phyloP scores from a whole-genome alignment of 2,113 vertebrate species.

The Labeo catla region DNA sequence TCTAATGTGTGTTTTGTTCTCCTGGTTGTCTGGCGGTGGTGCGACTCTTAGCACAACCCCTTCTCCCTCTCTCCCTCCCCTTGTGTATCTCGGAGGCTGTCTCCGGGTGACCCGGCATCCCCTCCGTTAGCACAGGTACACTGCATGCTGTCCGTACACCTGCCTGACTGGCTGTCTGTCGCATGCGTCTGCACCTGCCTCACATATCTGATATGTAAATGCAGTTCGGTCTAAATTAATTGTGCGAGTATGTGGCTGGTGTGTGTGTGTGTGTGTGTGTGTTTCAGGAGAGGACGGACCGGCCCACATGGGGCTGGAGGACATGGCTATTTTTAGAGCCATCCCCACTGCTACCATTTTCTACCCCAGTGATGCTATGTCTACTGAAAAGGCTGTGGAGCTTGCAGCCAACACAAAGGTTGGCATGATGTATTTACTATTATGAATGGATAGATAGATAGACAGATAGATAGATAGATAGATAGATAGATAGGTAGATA shows the following conservation, averaged over 20 bases:
- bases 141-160: constrained; percentile 68
- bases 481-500: too few species aligned
- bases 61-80: constrained; percentile 69
- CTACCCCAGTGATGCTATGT: constrained; percentile 90
- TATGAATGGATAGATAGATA: not conserved
- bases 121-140: constrained; percentile 76
- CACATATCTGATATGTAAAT: not conserved
- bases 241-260: constrained; percentile 7
- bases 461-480: too few species aligned
- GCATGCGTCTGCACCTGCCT: not conserved
- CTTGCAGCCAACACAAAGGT: constrained; percentile 92
- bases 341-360: constrained; percentile 89
- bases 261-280: constrained; percentile 35
- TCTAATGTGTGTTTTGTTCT: constrained; percentile 70
- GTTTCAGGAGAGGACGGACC: constrained; percentile 90
- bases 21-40: constrained; percentile 55
- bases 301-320: constrained; percentile 93
- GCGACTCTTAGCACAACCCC: constrained; percentile 61
- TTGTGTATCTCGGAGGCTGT: constrained; percentile 71
- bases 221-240: not conserved
- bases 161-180: constrained; percentile 25
- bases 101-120: constrained; percentile 68
- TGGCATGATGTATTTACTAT: constrained; percentile 27
- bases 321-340: constrained; percentile 88
- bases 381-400: constrained; percentile 93